phyloP scores from a whole-genome alignment of 30 jellyfish, hydroid and myxozoan species.

The Haliclystus octoradiatus region DNA sequence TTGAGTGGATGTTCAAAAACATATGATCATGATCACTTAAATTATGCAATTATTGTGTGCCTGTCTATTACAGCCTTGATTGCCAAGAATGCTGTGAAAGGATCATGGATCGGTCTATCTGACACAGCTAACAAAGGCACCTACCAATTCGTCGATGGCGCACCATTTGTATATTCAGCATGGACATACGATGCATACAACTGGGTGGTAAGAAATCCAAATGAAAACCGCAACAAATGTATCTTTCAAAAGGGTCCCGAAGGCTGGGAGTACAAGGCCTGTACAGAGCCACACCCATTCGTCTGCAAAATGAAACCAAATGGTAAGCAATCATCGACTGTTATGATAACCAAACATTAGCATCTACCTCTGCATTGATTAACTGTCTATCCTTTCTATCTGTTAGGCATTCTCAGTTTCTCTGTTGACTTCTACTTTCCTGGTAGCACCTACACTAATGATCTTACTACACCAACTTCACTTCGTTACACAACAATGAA shows the following conservation, averaged over 20 bases:
- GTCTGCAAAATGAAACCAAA: conserved; percentile 85
- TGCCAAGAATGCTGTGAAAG: conserved; percentile 34
- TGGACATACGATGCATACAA: conserved; percentile 83
- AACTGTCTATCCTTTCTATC: background rate
- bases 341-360: background rate
- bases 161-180: conserved; percentile 88
- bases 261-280: conserved; percentile 87
- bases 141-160: conserved; percentile 93
- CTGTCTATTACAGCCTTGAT: conserved; percentile 38
- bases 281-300: conserved; percentile 58
- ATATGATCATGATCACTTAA: too few relatives aligned
- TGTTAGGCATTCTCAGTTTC: conserved; percentile 64
- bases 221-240: conserved; percentile 53
- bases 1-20: too few relatives aligned
- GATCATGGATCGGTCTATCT: conserved; percentile 89
- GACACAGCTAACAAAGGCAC: conserved; percentile 91
- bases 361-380: background rate
- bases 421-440: conserved; percentile 89
- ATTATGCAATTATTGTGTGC: too few relatives aligned
- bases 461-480: conserved; percentile 47
- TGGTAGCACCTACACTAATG: conserved; percentile 86
- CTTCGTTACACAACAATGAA: conserved; percentile 73
- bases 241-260: conserved; percentile 46
- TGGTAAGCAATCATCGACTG: conserved; percentile 21
- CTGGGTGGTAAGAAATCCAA: conserved; percentile 28